Evolutionary conservation across 37 sponge, comb jelly and placozoan species (phyloP), one percentile per base, ranked within the genome.

Genomic region (Beroe ovata): DNA sequence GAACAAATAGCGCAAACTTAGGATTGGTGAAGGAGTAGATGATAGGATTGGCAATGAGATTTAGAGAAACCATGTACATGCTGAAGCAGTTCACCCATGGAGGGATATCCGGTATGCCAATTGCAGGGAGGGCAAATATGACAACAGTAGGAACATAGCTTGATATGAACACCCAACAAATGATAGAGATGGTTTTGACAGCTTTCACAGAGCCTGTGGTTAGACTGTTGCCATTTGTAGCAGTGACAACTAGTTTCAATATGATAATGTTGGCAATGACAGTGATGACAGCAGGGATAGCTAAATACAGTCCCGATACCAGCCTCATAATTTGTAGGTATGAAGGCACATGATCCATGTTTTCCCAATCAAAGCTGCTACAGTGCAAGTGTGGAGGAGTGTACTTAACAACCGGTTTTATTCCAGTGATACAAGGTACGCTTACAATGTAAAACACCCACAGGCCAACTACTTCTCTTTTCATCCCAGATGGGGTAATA

Each of bases 21-120:
- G n/a, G n/a, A n/a, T 66, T 66, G 14, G 69, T 66, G 16, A 66
- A 66, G 30, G 69, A 66, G 30, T 66, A 66, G 36, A 66, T 66
- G 69, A 66, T 34, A 34, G 69, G 69, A 37, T 66, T 66, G 25
- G 69, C 69, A 19, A 30, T 14, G 8, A 66, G 36, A 18, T 66
- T 66, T 1, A 66, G 29, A 4, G 29, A 37, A 34, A 66, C 34
- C 35, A 37, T 33, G 35, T 19, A 11, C 35, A 66, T 14, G 2
- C 69, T 37, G 36, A 66, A 34, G 4, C 11, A 19, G 36, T 34
- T 32, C 35, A 66, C 8, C 6, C 8, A 4, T 8, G 30, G 35
- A 34, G 69, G 69, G 1, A 66, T 16, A 11, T 47, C 11, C 4
- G 29, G 36, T 62, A 62, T 16, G 11, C 69, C 69, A 18, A 18